These are phyloP conservation scores for Urocitellus parryii DNA, from an alignment of 2,113 vertebrate species.

Conservation along the genomic window DNA sequence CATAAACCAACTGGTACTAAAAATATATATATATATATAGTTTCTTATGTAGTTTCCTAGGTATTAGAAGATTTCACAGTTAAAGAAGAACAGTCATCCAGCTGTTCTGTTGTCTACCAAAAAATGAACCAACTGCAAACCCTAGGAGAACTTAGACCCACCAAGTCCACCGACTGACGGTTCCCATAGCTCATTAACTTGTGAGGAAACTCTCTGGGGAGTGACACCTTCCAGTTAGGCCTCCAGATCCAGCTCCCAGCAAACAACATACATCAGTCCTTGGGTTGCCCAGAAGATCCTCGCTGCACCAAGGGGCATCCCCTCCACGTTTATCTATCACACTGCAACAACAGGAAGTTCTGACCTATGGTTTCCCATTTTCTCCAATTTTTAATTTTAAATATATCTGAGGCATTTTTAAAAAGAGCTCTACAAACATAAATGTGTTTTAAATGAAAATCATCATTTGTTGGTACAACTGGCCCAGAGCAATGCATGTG, in stretches of 20 bases:
- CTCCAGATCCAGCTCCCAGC: neutral
- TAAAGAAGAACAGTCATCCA: neutral
- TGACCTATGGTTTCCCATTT: neutral
- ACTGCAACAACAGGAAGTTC: neutral
- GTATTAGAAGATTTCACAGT: neutral
- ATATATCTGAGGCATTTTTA: neutral
- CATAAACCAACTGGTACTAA: neutral
- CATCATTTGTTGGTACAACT: neutral
- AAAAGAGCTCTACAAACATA: neutral
- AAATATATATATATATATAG: neutral
- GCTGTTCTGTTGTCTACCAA: neutral
- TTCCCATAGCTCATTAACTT: too few relatives aligned
- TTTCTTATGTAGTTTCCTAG: neutral
- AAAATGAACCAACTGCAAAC: neutral
- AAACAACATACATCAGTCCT: neutral
- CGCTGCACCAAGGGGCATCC: neutral
- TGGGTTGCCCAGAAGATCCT: fast-evolving
- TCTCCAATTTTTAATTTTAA: neutral
- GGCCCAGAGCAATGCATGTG: neutral
- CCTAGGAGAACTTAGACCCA: fast-evolving
- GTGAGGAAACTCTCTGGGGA: neutral
- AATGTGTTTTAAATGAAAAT: neutral
- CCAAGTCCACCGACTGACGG: neutral
- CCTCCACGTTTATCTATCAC: neutral
- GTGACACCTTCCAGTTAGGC: neutral